These are phyloP conservation scores for Limnephilus rhombicus DNA, from an alignment of 2,888 invertebrate genomes.

Conservation along the genomic window DNA sequence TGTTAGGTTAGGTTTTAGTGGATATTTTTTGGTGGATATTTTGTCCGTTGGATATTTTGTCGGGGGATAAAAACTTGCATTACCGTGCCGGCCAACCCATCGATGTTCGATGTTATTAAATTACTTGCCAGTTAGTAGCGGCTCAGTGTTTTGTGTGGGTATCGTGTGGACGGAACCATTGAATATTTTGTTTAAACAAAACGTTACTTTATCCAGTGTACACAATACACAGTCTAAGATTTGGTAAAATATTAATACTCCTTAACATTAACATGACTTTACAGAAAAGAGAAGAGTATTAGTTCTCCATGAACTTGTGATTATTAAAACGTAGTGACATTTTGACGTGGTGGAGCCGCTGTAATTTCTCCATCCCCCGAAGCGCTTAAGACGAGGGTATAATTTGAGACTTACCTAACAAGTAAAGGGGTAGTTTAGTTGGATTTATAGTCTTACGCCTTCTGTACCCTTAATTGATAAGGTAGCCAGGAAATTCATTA, in stretches of 20 bases:
- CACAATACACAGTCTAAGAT: not conserved
- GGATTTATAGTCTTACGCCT: conserved; percentile 43
- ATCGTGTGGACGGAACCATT: too few relatives aligned
- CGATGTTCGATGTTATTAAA: too few relatives aligned
- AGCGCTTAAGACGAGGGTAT: conserved; percentile 13
- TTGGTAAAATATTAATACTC: not conserved
- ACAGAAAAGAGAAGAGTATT: not conserved
- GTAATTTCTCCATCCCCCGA: not conserved
- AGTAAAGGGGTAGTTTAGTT: conserved; percentile 20
- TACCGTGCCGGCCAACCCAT: too few relatives aligned
- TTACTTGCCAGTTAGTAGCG: too few relatives aligned
- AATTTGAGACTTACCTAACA: conserved; percentile 22
- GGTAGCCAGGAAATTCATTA: conserved; percentile 63
- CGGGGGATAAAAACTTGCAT: too few relatives aligned
- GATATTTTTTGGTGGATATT: too few relatives aligned
- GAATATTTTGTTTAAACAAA: not conserved
- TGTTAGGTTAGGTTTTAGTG: too few relatives aligned
- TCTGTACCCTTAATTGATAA: conserved; percentile 59
- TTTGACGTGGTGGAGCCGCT: not conserved
- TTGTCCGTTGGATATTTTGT: too few relatives aligned
- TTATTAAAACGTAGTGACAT: not conserved
- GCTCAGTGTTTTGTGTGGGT: too few relatives aligned
- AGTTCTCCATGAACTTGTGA: not conserved
- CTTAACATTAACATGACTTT: not conserved
- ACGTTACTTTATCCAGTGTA: not conserved